Evolutionary conservation across 2,797 vertebrate species (phyloP).

Genomic region (Potorous gilbertii): DNA sequence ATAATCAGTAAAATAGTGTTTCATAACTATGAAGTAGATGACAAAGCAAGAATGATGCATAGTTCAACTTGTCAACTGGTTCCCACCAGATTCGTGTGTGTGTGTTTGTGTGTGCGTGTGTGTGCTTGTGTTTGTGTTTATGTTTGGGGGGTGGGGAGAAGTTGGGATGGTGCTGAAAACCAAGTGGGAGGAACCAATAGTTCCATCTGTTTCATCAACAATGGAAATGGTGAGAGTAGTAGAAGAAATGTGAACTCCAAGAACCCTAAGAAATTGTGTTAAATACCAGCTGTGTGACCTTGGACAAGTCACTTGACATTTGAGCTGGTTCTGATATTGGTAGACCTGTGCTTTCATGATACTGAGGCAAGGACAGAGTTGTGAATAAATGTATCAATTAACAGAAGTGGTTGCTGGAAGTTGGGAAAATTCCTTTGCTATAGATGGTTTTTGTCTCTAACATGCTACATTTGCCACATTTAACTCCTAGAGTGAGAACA

Average conservation of each 20-base stretch:
- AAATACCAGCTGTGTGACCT: too few species aligned
- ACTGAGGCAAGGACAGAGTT: not conserved
- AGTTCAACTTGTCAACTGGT: not conserved
- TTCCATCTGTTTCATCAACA: not conserved
- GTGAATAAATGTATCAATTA: conserved; percentile 59
- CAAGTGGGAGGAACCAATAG: not conserved
- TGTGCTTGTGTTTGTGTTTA: not conserved
- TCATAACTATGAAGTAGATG: not conserved
- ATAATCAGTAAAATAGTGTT: not conserved
- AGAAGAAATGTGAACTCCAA: not conserved
- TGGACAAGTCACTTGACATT: not conserved
- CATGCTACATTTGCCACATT: conserved; percentile 80
- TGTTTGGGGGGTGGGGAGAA: too few species aligned
- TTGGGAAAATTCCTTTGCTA: conserved; percentile 82
- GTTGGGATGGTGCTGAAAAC: not conserved
- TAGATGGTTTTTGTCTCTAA: conserved; percentile 76
- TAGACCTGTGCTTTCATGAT: not conserved
- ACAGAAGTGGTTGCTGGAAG: conserved; percentile 79
- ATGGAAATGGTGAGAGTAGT: not conserved
- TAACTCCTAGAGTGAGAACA: conserved; percentile 70
- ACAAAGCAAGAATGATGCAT: not conserved
- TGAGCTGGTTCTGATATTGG: not conserved
- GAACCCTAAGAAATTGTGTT: not conserved
- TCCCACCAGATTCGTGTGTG: not conserved
- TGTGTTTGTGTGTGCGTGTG: not conserved